Base-by-base conservation (phyloP, 2,113 vertebrate genomes). In the Psilopsiagon aurifrons region DNA sequence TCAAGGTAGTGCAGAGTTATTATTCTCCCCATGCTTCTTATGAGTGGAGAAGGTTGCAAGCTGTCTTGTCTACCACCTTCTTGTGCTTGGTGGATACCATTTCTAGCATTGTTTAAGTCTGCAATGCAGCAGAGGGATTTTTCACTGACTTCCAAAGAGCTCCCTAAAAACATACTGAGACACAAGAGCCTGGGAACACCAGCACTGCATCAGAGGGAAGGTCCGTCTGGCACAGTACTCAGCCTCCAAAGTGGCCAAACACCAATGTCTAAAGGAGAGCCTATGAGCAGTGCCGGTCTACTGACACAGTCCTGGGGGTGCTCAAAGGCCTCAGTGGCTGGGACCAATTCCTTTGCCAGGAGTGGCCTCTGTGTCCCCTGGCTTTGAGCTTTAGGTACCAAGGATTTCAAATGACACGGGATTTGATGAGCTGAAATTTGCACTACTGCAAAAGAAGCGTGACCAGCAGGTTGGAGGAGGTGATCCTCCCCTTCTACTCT, bases 1-100 rank as follows among this genome's bases (percentile, higher is more conserved):
- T 55, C 31, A 47, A 88, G 24, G 41, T 28, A 39, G 11, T 0
- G 0, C 4, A 44, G 12, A 24, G 15, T 81, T 87, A 23, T 12
- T 94, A 3, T 76, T 60, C 15, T 74, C 27, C 28, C n/a, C 4
- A 1, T 35, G n/a, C 37, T 75, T 66, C 78, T 78, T 43, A 10
- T 0, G 11, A 59, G 10, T 39, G 70, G 64, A 70, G 68, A 64
- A 70, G 22, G 8, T 12, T 47, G 39, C 25, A 55, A 41, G 29
- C 41, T 79, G n/a, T 29, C 51, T 1, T 1, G 4, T 70, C 67
- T 88, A 59, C 16, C 19, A 59, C 29, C 20, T 31, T 64, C 31
- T 67, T 44, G 13, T 33, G 63, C 39, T 59, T 81, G 52, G 31
- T 13, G 54, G 54, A 33, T 57, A 22, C 31, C 19, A n/a, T 57